Evolutionary conservation across 1,140 invertebrate genomes (phyloP), one percentile per base, ranked within the genome.

Genomic region (Phthorimaea operculella): DNA sequence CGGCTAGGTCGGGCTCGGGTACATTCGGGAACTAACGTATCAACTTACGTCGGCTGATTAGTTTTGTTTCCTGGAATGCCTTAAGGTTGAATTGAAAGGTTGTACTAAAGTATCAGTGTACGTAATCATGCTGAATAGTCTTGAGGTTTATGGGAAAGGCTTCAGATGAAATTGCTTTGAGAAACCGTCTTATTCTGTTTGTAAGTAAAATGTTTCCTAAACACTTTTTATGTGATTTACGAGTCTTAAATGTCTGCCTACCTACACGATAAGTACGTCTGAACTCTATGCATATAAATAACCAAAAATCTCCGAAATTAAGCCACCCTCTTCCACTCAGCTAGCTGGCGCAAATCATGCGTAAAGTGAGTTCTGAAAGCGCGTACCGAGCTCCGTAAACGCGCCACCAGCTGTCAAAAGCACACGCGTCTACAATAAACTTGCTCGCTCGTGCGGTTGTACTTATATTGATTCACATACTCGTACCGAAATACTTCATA

Each of bases 331-430:
- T 17, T 47, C 44, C n/a, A 17, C 44, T 47, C 44, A 47, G 14
- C 44, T 17, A 15, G 21, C 48, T 11, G 21, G 21, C 48, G 62
- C 56, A 64, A 64, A 64, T 64, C 62, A 60, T 51, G 58, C 58
- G 54, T 64, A 33, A 63, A 63, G 62, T 58, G 62, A 60, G 53
- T 58, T 64, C 49, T 55, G 9, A 55, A 60, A 58, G 62, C 58
- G 54, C 52, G 45, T 17, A 48, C 39, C 57, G n/a, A 55, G 47
- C 57, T 60, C 47, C 33, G 55, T 53, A 51, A 60, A 58, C 62
- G 55, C 56, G 49, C 45, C 21, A 42, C 49, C 48, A 53, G 50
- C 53, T 55, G 58, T 58, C 58, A 64, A 55, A 60, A 45, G 54
- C 62, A 59, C 55, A 55, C 44, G 15, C 44, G 14, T 17, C 8